Conservation (phyloP, 2,888 invertebrate species). For the Atethmia centrago region DNA sequence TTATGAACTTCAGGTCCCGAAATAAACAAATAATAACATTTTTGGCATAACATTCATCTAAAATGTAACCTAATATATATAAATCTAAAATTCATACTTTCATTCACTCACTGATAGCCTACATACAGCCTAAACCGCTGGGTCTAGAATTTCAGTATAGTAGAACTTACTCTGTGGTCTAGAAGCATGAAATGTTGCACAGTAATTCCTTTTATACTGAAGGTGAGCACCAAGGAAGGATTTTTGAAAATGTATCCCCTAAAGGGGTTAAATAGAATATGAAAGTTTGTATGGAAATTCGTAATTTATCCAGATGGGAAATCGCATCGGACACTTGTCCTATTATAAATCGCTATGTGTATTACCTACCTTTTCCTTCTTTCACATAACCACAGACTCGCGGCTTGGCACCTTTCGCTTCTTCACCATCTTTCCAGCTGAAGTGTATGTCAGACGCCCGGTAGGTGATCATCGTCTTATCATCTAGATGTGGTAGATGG, state of each 20-base stretch:
- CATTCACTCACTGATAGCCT: neutral
- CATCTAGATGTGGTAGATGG: conserved; percentile 94
- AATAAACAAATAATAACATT: neutral
- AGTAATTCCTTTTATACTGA: neutral
- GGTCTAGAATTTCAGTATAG: no score
- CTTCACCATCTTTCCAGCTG: conserved; percentile 92
- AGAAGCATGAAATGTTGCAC: neutral
- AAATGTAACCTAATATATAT: neutral
- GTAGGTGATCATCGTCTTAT: conserved; percentile 97
- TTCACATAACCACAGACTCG: conserved; percentile 95
- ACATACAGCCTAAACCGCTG: neutral
- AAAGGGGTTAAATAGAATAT: neutral
- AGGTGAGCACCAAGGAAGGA: neutral
- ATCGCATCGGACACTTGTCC: neutral
- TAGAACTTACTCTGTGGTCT: no score
- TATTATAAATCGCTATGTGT: neutral
- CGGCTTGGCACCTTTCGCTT: conserved; percentile 89
- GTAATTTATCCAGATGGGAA: neutral
- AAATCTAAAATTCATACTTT: neutral
- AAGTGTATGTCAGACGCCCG: conserved; percentile 96
- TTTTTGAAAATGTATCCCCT: neutral
- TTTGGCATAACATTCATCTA: neutral
- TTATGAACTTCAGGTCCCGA: no score
- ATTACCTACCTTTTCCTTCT: conserved; percentile 92
- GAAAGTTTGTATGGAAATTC: neutral